Conservation (phyloP, 1,140 invertebrate species). For the Dinoponera quadriceps region DNA sequence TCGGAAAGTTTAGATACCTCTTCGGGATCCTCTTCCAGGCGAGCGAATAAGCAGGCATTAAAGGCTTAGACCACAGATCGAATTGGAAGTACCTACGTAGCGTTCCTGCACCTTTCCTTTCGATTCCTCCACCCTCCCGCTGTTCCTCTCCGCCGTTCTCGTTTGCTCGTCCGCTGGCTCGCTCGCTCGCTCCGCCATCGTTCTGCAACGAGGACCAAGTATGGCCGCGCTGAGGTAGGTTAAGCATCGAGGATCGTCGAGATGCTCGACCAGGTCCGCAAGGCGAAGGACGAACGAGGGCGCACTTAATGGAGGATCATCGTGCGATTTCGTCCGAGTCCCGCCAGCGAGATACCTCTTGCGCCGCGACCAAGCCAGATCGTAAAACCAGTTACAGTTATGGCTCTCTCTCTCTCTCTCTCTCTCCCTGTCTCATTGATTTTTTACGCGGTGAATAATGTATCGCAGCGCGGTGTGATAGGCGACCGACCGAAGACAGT, state of each 20-base stretch:
- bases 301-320: slow-evolving; percentile 38
- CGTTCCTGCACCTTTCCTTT: slow-evolving; percentile 47
- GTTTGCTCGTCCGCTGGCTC: not conserved
- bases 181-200: slow-evolving; percentile 31
- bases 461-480: not conserved
- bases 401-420: no score
- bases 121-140: not conserved
- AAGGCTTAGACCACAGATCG: slow-evolving; percentile 77
- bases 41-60: slow-evolving; percentile 78
- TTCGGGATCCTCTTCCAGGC: slow-evolving; percentile 71
- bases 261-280: slow-evolving; percentile 4
- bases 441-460: slow-evolving; percentile 34
- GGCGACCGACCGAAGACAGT: not conserved
- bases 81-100: slow-evolving; percentile 71
- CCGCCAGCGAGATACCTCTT: not conserved
- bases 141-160: not conserved
- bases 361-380: not conserved
- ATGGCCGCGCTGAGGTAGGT: slow-evolving; percentile 23
- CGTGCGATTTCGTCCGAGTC: slow-evolving; percentile 42
- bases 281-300: not conserved
- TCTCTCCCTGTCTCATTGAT: not conserved
- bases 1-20: slow-evolving; percentile 78
- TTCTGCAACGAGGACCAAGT: slow-evolving; percentile 49
- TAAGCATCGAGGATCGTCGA: slow-evolving; percentile 34
- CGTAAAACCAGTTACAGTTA: slow-evolving; percentile 24